phyloP scores from a whole-genome alignment of 2,888 invertebrate species.

The Listrodromus nycthemerus region DNA sequence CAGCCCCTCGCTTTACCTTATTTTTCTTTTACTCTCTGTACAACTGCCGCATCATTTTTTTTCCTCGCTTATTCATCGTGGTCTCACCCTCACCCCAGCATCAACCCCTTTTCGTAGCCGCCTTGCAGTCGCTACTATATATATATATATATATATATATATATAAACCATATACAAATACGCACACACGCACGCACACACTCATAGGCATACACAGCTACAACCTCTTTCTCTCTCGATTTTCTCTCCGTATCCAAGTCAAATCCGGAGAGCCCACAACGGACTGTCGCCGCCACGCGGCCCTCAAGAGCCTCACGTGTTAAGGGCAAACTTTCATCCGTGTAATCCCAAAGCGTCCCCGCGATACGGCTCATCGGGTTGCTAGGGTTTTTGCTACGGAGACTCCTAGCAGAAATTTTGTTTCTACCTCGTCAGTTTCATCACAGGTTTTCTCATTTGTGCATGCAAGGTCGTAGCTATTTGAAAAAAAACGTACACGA shows the following conservation, averaged over 20 bases:
- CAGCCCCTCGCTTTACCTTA: slow-evolving; percentile 36
- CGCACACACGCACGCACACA: too few species aligned
- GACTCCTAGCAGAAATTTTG: background rate
- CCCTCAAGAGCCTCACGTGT: slow-evolving; percentile 70
- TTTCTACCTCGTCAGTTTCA: slow-evolving; percentile 4
- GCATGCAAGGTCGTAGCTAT: background rate
- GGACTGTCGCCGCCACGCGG: slow-evolving; percentile 68
- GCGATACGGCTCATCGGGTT: slow-evolving; percentile 18
- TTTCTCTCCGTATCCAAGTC: slow-evolving; percentile 65
- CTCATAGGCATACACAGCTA: background rate
- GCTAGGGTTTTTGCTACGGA: background rate
- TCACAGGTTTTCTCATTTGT: background rate
- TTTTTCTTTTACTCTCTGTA: slow-evolving; percentile 37
- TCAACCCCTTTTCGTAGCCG: slow-evolving; percentile 61
- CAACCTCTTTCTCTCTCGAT: slow-evolving; percentile 40
- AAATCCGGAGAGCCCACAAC: slow-evolving; percentile 73
- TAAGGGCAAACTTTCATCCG: slow-evolving; percentile 72
- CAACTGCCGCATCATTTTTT: slow-evolving; percentile 23
- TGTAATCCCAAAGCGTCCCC: background rate
- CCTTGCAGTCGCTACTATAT: slow-evolving; percentile 20
- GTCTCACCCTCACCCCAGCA: slow-evolving; percentile 51
- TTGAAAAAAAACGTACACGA: background rate
- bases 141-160: slow-evolving; percentile 14
- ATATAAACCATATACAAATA: too few species aligned
- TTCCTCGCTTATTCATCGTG: slow-evolving; percentile 48